A percentile compares a stretch with the other conserved stretches of the same genome.
These are phyloP conservation scores for Metallyticus violacea DNA, from an alignment of 2,888 invertebrate species.

Conservation along the genomic window DNA sequence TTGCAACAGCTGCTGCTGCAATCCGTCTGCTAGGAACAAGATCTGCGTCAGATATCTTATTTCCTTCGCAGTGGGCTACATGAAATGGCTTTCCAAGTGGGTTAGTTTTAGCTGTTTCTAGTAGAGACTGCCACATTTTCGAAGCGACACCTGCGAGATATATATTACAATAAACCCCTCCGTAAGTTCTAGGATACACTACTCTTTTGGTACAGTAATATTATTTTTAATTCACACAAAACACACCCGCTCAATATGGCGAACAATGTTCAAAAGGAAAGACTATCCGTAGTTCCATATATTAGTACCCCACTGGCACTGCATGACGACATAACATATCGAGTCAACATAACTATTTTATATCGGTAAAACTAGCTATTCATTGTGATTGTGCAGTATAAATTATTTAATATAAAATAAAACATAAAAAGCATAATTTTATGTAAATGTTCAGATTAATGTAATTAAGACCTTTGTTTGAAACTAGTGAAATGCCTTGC, in stretches of 20 bases:
- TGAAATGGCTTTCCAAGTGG: conserved; percentile 46
- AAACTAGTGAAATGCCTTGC: neutral
- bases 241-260: conserved; percentile 18
- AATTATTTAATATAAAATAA: neutral
- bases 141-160: neutral
- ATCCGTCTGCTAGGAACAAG: conserved; percentile 46
- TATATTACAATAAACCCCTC: neutral
- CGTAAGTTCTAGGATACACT: neutral
- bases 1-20: conserved; percentile 44
- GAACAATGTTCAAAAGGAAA: conserved; percentile 27
- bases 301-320: neutral
- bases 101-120: conserved; percentile 48
- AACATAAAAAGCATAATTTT: too few species aligned
- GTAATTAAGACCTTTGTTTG: neutral
- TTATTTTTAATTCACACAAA: neutral
- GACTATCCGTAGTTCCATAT: neutral
- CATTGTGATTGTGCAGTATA: too few species aligned
- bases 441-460: neutral
- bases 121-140: conserved; percentile 48
- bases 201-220: neutral
- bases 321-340: neutral
- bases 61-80: conserved; percentile 46
- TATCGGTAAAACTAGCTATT: neutral
- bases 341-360: neutral
- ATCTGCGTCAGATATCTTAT: conserved; percentile 35